Conservation (phyloP, 1,140 invertebrate genomes). For the Oedothorax gibbosus region DNA sequence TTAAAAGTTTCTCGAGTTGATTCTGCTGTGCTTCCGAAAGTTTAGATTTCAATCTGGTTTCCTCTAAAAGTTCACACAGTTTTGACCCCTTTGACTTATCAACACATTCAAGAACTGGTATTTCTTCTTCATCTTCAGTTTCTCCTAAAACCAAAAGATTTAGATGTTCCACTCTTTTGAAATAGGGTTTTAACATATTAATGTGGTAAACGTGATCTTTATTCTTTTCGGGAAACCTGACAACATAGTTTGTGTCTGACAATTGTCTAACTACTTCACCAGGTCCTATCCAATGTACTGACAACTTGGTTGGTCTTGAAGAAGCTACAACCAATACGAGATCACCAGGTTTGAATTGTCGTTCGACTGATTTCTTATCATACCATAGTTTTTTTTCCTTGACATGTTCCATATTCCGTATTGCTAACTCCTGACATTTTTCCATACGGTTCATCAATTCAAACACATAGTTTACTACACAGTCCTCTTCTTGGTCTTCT, state of each 20-base stretch:
- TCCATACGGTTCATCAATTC: slow-evolving; percentile 7
- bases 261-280: slow-evolving; percentile 6
- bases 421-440: slow-evolving; percentile 13
- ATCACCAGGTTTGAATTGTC: neutral
- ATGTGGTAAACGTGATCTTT: slow-evolving; percentile 6
- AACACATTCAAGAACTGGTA: neutral
- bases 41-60: neutral
- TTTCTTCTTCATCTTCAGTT: neutral
- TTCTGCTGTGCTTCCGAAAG: neutral
- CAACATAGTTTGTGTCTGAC: slow-evolving; percentile 22
- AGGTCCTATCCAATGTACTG: neutral
- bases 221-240: neutral
- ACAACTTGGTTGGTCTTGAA: slow-evolving; percentile 10
- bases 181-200: slow-evolving; percentile 25
- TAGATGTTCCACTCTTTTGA: neutral
- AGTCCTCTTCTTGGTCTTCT: neutral
- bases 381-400: slow-evolving; percentile 11
- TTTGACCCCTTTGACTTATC: neutral
- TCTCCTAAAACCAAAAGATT: slow-evolving; percentile 7
- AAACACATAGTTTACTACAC: slow-evolving; percentile 10
- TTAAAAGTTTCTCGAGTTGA: neutral
- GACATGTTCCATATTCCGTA: neutral
- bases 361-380: neutral
- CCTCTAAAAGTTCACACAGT: too few species aligned
- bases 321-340: slow-evolving; percentile 5